Evolutionary conservation across 2,888 invertebrate genomes (phyloP).

Genomic region (Atherix ibis): DNA sequence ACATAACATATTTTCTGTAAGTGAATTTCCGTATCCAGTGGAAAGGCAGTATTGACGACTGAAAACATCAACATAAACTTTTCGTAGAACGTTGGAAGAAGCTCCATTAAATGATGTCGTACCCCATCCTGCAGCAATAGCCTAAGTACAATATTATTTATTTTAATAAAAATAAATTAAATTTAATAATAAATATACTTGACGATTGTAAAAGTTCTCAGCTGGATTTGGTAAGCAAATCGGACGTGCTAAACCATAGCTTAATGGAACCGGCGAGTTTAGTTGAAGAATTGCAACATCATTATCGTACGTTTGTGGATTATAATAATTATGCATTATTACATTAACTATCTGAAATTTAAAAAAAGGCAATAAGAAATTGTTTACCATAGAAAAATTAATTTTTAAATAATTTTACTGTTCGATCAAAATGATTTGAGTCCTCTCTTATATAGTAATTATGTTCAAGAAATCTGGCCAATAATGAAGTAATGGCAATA

Average conservation of each 20-base stretch:
- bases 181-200: neutral
- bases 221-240: neutral
- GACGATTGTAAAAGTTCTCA: neutral
- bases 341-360: neutral
- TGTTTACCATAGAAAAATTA: neutral
- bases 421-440: neutral
- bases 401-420: neutral
- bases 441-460: neutral
- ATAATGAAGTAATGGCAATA: slow-evolving; percentile 12
- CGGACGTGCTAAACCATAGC: neutral
- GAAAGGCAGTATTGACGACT: slow-evolving; percentile 37
- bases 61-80: slow-evolving; percentile 59
- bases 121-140: slow-evolving; percentile 65
- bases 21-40: slow-evolving; percentile 22
- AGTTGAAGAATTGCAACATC: neutral
- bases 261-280: neutral
- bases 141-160: slow-evolving; percentile 15
- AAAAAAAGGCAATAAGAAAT: neutral
- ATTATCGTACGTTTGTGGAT: neutral
- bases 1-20: neutral
- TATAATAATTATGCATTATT: neutral
- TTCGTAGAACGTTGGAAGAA: slow-evolving; percentile 50
- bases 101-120: slow-evolving; percentile 53
- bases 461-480: slow-evolving; percentile 7
- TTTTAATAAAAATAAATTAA: neutral